A percentile compares a stretch with the other conserved stretches of the same genome.
Conservation (phyloP, 2,888 invertebrate species). For the Dryobota labecula region DNA sequence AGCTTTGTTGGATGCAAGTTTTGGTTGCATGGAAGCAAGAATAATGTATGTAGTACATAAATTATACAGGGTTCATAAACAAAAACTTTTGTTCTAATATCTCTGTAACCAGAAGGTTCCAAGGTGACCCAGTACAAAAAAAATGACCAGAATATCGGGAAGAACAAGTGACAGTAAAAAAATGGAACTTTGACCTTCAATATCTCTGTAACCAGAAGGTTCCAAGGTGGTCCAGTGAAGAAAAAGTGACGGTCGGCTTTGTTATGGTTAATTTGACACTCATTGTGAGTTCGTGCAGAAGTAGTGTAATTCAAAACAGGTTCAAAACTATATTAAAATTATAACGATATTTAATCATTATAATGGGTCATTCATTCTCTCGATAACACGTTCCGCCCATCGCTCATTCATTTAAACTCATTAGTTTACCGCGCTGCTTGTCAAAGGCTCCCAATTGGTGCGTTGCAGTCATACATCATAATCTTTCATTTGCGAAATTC, state of each 20-base stretch:
- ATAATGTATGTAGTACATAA: background rate
- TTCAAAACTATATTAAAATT: background rate
- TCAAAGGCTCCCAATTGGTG: slow-evolving; percentile 23
- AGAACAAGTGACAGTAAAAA: too few species aligned
- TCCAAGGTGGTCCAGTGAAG: too few species aligned
- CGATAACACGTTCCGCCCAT: slow-evolving; percentile 37
- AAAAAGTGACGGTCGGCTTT: too few species aligned
- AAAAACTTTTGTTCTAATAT: too few species aligned
- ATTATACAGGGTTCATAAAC: too few species aligned
- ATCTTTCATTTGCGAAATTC: slow-evolving; percentile 39
- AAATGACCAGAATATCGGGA: too few species aligned
- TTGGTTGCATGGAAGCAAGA: background rate
- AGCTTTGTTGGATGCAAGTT: slow-evolving; percentile 4
- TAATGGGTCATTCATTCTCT: slow-evolving; percentile 14
- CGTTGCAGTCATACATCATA: slow-evolving; percentile 43
- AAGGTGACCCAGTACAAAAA: background rate
- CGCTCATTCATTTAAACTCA: slow-evolving; percentile 44
- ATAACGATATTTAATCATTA: background rate
- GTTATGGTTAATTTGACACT: background rate
- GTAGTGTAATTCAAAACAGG: background rate
- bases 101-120: background rate
- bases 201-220: too few species aligned
- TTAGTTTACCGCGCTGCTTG: slow-evolving; percentile 34
- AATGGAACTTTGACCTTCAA: too few species aligned
- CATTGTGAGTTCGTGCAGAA: background rate